Evolutionary conservation across 2,113 vertebrate species (phyloP).

Genomic region (Thermophis baileyi): DNA sequence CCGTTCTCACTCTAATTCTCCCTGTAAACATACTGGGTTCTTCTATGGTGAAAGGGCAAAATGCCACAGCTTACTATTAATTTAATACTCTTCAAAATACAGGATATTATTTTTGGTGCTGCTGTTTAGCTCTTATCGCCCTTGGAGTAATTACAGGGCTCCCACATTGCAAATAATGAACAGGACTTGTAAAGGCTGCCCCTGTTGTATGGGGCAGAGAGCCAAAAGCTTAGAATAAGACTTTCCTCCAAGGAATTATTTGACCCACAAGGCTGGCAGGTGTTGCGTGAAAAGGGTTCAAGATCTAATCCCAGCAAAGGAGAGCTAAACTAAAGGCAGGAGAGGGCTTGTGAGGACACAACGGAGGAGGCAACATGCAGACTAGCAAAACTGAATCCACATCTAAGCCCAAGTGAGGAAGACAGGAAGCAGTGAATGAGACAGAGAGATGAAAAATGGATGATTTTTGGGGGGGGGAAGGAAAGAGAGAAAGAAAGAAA

Average conservation of each 20-base stretch:
- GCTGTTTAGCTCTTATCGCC: not conserved
- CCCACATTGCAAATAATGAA: too few species aligned
- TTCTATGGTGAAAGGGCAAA: not conserved
- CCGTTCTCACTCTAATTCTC: not conserved
- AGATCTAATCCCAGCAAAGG: not conserved
- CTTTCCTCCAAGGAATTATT: not conserved
- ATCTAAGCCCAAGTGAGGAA: not conserved
- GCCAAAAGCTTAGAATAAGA: not conserved
- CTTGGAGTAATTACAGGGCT: not conserved
- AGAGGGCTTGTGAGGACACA: not conserved
- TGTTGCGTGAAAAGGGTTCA: not conserved
- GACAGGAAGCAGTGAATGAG: not conserved
- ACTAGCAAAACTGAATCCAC: not conserved
- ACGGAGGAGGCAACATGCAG: rapidly evolving
- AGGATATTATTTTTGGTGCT: not conserved
- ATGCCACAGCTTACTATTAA: not conserved
- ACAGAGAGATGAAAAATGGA: not conserved
- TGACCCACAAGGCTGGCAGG: not conserved
- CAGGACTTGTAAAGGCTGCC: not conserved
- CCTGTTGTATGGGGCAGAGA: not conserved
- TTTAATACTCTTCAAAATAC: not conserved
- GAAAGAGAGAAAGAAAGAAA: too few species aligned
- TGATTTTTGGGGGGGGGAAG: too few species aligned
- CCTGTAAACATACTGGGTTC: not conserved
- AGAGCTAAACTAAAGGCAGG: not conserved